A percentile compares a stretch with the other conserved stretches of the same genome.
phyloP scores from a whole-genome alignment of 2,113 vertebrate species.

The Salminus brasiliensis region DNA sequence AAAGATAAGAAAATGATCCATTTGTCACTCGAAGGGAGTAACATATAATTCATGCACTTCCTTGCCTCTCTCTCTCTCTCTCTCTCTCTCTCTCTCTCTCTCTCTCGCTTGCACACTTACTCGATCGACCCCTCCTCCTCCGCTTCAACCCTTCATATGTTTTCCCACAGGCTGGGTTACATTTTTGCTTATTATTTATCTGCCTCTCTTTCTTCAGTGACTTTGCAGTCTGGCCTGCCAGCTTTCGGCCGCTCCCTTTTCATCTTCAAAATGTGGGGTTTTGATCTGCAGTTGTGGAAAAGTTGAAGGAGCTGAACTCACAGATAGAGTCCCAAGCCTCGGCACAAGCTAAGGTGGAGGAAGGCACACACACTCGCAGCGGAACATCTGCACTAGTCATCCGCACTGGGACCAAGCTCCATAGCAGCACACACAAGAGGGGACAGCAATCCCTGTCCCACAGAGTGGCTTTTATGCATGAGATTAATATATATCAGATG shows the following conservation, averaged over 20 bases:
- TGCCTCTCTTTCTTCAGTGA: slow-evolving; percentile 19
- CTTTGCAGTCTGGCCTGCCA: slow-evolving; percentile 10
- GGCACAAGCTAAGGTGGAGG: not conserved
- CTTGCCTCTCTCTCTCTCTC: not conserved
- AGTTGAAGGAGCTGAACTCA: slow-evolving; percentile 32
- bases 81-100: not conserved
- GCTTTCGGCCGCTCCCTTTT: slow-evolving; percentile 16
- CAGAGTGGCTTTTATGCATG: slow-evolving; percentile 6
- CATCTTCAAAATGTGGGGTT: slow-evolving; percentile 46
- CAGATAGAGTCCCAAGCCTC: slow-evolving; percentile 53
- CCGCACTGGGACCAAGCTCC: slow-evolving; percentile 39
- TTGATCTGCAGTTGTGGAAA: slow-evolving; percentile 45
- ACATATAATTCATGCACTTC: slow-evolving; percentile 3
- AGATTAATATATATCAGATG: slow-evolving; percentile 52
- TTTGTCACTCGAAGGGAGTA: slow-evolving; percentile 10
- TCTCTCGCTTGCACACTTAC: not conserved
- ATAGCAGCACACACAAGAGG: slow-evolving; percentile 42
- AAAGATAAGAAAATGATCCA: slow-evolving; percentile 35
- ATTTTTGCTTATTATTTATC: slow-evolving; percentile 32
- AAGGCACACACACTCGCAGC: slow-evolving; percentile 53
- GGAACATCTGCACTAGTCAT: slow-evolving; percentile 60
- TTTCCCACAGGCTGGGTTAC: slow-evolving; percentile 28
- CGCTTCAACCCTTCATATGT: slow-evolving; percentile 31
- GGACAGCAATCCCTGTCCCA: slow-evolving; percentile 45
- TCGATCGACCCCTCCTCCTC: not conserved